A percentile compares a stretch with the other conserved stretches of the same genome.
Conservation (phyloP, 2,113 vertebrate species). For the Eretmochelys imbricata region DNA sequence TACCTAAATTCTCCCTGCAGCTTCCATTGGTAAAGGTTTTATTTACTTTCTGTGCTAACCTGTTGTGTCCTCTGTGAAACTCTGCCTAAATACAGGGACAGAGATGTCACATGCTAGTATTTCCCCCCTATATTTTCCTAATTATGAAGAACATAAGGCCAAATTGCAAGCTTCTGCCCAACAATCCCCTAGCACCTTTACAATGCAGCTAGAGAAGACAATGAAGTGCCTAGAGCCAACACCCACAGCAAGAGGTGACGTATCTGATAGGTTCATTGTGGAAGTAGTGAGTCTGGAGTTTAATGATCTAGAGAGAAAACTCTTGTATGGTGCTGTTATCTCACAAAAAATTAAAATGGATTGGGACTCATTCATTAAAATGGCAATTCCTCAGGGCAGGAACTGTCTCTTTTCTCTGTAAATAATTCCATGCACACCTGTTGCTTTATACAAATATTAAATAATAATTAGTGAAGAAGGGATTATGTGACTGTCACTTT, state of each 20-base stretch:
- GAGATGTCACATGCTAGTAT: neutral
- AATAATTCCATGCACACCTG: neutral
- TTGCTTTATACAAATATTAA: neutral
- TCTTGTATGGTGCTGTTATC: neutral
- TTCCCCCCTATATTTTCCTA: neutral
- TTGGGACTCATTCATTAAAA: neutral
- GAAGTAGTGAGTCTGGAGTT: neutral
- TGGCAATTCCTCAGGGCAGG: neutral
- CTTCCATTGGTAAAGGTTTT: neutral
- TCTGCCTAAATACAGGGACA: accelerated
- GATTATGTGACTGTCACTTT: constrained; percentile 3
- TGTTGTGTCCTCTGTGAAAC: neutral
- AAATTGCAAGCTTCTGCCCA: neutral
- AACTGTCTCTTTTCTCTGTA: neutral
- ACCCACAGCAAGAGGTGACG: neutral
- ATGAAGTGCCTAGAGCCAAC: neutral
- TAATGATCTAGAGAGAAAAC: neutral
- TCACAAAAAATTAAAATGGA: neutral
- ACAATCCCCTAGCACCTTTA: accelerated
- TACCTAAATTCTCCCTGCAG: neutral
- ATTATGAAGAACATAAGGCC: accelerated
- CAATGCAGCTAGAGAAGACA: neutral
- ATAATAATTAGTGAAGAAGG: neutral
- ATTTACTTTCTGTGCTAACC: neutral
- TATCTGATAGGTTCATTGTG: neutral